Percentiles rank a stretch among this genome's conserved stretches.
Evolutionary conservation across 2,797 vertebrate species (phyloP).

Genomic region (Sparidentex hasta): DNA sequence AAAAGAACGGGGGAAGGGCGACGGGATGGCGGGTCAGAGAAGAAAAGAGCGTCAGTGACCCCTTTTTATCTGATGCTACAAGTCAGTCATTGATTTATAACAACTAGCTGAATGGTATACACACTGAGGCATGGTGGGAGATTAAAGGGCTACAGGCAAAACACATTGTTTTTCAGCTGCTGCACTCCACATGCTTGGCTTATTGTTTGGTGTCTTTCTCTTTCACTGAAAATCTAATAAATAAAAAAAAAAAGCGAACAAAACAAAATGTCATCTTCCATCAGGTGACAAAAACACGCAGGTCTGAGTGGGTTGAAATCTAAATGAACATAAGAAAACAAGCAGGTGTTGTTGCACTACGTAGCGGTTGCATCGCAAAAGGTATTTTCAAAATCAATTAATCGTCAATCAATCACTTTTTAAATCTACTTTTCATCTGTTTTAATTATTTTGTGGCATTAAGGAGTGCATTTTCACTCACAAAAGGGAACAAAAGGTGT

Average conservation of each 20-base stretch:
- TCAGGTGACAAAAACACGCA: slow-evolving; percentile 5
- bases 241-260: neutral
- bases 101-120: slow-evolving; percentile 34
- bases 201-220: neutral
- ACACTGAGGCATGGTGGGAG: slow-evolving; percentile 15
- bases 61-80: slow-evolving; percentile 36
- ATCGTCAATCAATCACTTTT: no score
- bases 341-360: neutral
- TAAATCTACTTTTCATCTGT: neutral
- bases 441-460: neutral
- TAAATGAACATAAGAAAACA: neutral
- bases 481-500: neutral
- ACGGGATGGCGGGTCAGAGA: slow-evolving; percentile 18
- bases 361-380: neutral
- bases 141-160: slow-evolving; percentile 28
- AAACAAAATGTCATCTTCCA: slow-evolving; percentile 9
- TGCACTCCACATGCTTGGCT: neutral
- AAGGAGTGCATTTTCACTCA: neutral
- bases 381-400: no score
- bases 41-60: slow-evolving; percentile 28
- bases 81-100: slow-evolving; percentile 44
- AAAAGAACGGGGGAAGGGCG: neutral
- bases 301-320: neutral
- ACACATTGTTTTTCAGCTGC: neutral
- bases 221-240: no score